Conservation (phyloP, 2,797 vertebrate species). For the Sebastes iracundus region DNA sequence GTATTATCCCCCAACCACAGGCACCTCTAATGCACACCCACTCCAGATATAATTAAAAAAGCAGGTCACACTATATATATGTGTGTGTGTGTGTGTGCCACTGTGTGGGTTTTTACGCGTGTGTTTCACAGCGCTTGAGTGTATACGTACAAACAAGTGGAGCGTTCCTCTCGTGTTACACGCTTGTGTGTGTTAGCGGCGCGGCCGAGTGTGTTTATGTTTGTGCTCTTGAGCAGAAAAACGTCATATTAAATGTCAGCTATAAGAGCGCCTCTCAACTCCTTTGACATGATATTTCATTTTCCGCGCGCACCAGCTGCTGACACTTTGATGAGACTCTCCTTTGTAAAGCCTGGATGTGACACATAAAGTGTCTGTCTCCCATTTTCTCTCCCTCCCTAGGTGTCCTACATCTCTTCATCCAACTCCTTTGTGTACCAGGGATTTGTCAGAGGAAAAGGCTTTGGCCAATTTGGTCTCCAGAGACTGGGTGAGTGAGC, state of each 20-base stretch:
- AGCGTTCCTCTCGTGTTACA: conserved; percentile 6
- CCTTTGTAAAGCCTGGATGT: conserved; percentile 65
- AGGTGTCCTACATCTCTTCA: conserved; percentile 94
- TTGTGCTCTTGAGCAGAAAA: conserved; percentile 60
- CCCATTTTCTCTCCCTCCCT: conserved; percentile 51
- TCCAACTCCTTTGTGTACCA: conserved; percentile 97
- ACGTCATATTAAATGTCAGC: conserved; percentile 76
- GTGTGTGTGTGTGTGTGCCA: neutral
- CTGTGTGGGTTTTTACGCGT: neutral
- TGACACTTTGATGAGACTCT: conserved; percentile 77
- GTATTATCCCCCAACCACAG: conserved; percentile 53
- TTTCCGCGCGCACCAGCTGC: conserved; percentile 62
- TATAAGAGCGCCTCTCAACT: conserved; percentile 64
- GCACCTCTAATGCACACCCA: conserved; percentile 39
- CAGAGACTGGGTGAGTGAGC: conserved; percentile 92
- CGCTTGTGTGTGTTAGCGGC: neutral
- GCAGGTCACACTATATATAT: conserved; percentile 34
- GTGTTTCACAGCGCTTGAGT: neutral
- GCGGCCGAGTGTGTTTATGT: conserved; percentile 30
- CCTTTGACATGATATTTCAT: conserved; percentile 74
- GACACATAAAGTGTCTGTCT: conserved; percentile 67
- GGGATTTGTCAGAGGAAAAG: conserved; percentile 96
- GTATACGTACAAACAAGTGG: conserved; percentile 3
- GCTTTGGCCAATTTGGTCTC: conserved; percentile 98
- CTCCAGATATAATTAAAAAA: conserved; percentile 56